A percentile compares a stretch with the other conserved stretches of the same genome.
Conservation (phyloP, 2,113 vertebrate species). For the Todiramphus chloris region DNA sequence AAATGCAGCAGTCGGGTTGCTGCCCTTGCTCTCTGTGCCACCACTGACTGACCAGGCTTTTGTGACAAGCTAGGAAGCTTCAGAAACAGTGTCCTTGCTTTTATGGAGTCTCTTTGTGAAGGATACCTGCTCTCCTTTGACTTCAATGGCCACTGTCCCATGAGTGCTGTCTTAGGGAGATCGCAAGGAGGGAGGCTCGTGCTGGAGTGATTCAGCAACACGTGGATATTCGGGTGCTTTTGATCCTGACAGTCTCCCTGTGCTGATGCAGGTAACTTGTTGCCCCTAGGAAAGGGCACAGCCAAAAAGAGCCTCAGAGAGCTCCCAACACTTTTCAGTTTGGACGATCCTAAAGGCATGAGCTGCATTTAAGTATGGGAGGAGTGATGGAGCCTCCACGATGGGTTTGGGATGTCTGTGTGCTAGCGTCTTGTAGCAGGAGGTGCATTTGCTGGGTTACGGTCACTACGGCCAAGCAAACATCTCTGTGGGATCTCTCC, state of each 20-base stretch:
- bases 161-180: accelerated
- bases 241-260: not conserved
- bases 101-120: not conserved
- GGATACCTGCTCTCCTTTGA: not conserved
- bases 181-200: not conserved
- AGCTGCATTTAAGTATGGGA: not conserved
- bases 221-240: not conserved
- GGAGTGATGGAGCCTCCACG: not conserved
- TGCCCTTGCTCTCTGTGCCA: not conserved
- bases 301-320: not conserved
- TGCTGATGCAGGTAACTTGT: not conserved
- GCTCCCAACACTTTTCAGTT: not conserved
- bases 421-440: not conserved
- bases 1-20: not conserved
- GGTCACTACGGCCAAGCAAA: not conserved
- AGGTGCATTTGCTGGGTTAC: not conserved
- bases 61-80: not conserved
- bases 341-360: accelerated
- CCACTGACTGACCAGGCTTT: not conserved
- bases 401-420: not conserved
- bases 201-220: constrained; percentile 24
- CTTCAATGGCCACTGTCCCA: not conserved
- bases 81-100: not conserved
- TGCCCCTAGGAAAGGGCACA: not conserved
- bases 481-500: not conserved